phyloP scores from a whole-genome alignment of 2,888 invertebrate genomes.

The Tetramorium bicarinatum region DNA sequence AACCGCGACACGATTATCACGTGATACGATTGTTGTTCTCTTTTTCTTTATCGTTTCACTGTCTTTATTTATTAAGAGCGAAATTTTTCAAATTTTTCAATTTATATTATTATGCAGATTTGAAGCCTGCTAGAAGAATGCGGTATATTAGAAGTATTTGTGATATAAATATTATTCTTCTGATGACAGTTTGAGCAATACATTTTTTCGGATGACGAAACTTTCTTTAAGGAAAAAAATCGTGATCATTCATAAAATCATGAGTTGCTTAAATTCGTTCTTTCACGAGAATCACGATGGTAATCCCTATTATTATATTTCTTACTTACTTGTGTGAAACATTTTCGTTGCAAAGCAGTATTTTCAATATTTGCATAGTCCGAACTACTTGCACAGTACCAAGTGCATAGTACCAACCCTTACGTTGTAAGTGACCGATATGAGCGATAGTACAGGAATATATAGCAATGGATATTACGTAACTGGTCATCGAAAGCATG shows the following conservation, averaged over 20 bases:
- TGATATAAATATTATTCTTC: background rate
- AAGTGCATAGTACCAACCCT: background rate
- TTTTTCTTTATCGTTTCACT: background rate
- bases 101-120: background rate
- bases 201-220: background rate
- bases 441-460: background rate
- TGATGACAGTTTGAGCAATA: background rate
- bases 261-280: background rate
- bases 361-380: slow-evolving; percentile 9
- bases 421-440: background rate
- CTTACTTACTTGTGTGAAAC: background rate
- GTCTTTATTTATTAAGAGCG: background rate
- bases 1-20: background rate
- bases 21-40: background rate
- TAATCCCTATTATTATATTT: slow-evolving; percentile 5
- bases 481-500: background rate
- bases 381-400: background rate
- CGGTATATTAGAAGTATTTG: background rate
- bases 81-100: background rate
- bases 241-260: background rate
- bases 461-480: background rate
- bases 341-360: background rate
- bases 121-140: background rate
- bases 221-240: background rate
- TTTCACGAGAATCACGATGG: background rate